Evolutionary conservation across 2,888 invertebrate genomes (phyloP).

Genomic region (Heteromurus nitidus): DNA sequence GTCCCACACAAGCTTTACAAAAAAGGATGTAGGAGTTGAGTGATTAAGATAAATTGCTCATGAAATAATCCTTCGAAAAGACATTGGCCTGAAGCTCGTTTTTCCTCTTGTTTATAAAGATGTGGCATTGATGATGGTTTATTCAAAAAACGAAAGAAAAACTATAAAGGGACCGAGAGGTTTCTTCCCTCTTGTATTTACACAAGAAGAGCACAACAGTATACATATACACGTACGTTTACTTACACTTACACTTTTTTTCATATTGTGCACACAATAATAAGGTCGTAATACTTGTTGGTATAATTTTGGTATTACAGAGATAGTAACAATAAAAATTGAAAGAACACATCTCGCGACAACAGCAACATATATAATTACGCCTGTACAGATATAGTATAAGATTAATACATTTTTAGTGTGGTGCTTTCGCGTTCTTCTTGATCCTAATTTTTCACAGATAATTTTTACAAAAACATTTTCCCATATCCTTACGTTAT

Average conservation of each 20-base stretch:
- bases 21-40: conserved; percentile 25
- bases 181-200: not conserved
- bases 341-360: conserved; percentile 16
- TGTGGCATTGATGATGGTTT: conserved; percentile 24
- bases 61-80: conserved; percentile 38
- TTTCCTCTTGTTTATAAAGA: conserved; percentile 26
- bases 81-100: not conserved
- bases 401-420: too few relatives aligned
- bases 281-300: conserved; percentile 56
- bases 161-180: too few relatives aligned
- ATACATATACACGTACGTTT: too few relatives aligned
- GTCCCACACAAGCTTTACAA: not conserved
- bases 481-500: too few relatives aligned
- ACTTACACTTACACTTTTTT: not conserved
- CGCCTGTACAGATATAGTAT: too few relatives aligned
- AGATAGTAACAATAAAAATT: conserved; percentile 4
- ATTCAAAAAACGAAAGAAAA: conserved; percentile 25
- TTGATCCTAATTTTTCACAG: too few relatives aligned
- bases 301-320: too few relatives aligned
- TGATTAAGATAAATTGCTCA: conserved; percentile 51
- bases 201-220: too few relatives aligned
- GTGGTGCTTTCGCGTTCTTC: too few relatives aligned
- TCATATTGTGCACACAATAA: conserved; percentile 6
- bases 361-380: not conserved
- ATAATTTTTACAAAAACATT: too few relatives aligned